These are phyloP conservation scores for Sitta carolinensis DNA, from an alignment of 2,797 vertebrate genomes.

Conservation along the genomic window DNA sequence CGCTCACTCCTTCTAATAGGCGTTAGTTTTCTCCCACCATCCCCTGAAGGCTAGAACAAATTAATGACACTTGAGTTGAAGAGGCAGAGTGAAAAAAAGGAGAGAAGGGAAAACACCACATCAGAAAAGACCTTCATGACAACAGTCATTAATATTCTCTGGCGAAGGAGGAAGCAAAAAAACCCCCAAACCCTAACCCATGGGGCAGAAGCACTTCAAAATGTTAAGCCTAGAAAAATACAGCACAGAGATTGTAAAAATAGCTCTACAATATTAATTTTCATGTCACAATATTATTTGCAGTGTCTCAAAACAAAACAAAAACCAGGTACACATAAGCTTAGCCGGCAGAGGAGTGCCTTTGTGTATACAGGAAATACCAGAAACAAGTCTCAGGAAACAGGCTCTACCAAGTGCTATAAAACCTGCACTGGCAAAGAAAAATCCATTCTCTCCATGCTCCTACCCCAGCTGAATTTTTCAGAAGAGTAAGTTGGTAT, in stretches of 20 bases:
- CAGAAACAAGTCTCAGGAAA: background rate
- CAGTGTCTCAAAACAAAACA: background rate
- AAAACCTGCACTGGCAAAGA: background rate
- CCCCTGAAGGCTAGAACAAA: constrained; percentile 18
- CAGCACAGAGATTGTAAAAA: background rate
- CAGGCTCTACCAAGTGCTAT: background rate
- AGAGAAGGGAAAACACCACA: background rate
- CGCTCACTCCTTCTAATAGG: background rate
- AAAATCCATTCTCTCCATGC: background rate
- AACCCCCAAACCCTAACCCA: background rate
- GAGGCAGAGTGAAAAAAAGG: background rate
- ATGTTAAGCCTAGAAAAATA: background rate
- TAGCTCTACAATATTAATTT: background rate
- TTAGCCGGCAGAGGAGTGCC: background rate
- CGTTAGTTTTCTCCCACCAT: background rate
- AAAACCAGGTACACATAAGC: background rate
- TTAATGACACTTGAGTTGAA: constrained; percentile 24
- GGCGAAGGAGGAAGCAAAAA: background rate
- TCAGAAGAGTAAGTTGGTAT: background rate
- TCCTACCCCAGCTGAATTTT: background rate
- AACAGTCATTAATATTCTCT: background rate
- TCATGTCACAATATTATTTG: background rate
- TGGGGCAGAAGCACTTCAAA: background rate
- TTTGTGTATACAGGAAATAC: background rate
- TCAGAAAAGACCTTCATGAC: constrained; percentile 6